Base-by-base conservation (phyloP, 2,113 vertebrate genomes). In the Gila orcuttii region DNA sequence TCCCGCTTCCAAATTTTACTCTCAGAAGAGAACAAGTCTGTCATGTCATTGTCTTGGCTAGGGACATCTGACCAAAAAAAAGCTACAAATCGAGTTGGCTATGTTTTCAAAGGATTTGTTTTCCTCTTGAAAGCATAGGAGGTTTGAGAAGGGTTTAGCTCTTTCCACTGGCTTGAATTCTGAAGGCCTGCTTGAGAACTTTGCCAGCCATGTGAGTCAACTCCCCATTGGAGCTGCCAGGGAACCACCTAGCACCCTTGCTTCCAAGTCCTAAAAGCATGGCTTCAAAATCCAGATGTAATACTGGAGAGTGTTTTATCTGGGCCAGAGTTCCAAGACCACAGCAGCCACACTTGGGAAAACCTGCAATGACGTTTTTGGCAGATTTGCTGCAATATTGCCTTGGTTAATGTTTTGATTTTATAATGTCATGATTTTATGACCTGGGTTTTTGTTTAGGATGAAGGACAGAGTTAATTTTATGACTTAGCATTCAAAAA, bases 31-130 rank as follows among this genome's bases (percentile, higher is more conserved):
- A 21, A 76, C 39, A 45, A 52, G 59, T 86, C 31, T 80, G 33
- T 86, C 60, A 39, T 62, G 50, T 59, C 39, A 77, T 74, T 82
- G 31, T 82, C 59, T 47, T 28, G 31, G 69, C 59, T 25, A 28
- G 31, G 42, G 78, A 86, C 52, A 75, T 80, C 66, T 60, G 71
- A 68, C 73, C 10, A 15, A 82, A 81, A 25, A 36, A 59, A 23
- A 21, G 12, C 55, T 87, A 69, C 86, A 87, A 87, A 87, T 82
- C 0, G 55, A 69, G 59, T 77, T 87, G 83, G 83, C 86, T 87
- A 62, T 45, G 73, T 57, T 88, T 86, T 85, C 62, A 85, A 85
- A 88, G 69, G 36, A 25, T 42, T 39, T 60, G 7, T 82, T 79
- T 57, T 77, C 47, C 45, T 82, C 71, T 68, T 82, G 59, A 81